A percentile compares a stretch with the other conserved stretches of the same genome.
Conservation (phyloP, 2,888 invertebrate species). For the Romanomermis culicivorax region DNA sequence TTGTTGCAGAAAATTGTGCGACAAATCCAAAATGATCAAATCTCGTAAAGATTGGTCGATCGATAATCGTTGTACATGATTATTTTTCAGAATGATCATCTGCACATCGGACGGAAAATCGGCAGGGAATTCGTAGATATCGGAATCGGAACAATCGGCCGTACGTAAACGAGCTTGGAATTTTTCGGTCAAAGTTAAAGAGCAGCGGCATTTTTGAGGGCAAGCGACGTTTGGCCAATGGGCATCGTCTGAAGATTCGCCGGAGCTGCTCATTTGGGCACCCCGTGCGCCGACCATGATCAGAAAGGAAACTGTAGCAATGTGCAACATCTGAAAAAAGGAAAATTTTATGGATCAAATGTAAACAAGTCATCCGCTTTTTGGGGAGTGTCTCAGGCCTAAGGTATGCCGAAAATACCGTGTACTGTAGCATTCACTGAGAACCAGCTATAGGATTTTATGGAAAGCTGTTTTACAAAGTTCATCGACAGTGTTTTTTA, state of each 20-base stretch:
- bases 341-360: no score
- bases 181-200: conserved; percentile 10
- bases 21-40: conserved; percentile 28
- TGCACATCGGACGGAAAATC: conserved; percentile 25
- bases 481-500: no score
- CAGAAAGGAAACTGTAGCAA: no score
- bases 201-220: conserved; percentile 16
- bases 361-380: no score
- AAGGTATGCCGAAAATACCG: no score
- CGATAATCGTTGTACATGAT: conserved; percentile 27
- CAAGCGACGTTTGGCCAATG: neutral
- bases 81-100: conserved; percentile 27
- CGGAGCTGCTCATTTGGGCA: no score
- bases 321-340: no score
- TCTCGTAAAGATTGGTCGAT: conserved; percentile 26
- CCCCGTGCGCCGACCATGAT: no score
- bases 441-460: no score
- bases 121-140: conserved; percentile 22
- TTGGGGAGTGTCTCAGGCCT: no score
- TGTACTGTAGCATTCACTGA: no score
- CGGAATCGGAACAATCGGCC: conserved; percentile 28
- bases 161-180: conserved; percentile 17
- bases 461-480: no score
- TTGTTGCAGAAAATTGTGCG: conserved; percentile 27
- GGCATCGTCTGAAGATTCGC: neutral